Evolutionary conservation across 2,797 vertebrate species (phyloP).

Genomic region (Manis javanica): DNA sequence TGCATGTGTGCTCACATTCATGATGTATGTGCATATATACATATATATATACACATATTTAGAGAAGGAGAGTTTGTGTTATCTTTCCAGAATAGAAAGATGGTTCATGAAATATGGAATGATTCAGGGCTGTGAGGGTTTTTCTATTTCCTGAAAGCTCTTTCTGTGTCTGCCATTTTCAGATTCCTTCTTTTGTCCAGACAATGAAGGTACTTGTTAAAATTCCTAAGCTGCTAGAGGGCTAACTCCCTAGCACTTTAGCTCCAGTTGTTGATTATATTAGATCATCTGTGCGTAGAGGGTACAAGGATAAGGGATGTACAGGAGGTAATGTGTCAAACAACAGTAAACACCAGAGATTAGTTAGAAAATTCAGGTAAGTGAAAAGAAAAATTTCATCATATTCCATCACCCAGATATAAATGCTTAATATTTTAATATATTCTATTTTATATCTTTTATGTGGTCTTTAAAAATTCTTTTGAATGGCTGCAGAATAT

Average conservation of each 20-base stretch:
- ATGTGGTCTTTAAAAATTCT: not conserved
- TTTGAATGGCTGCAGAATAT: constrained; percentile 29
- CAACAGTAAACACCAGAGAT: constrained; percentile 11
- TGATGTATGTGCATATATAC: not conserved
- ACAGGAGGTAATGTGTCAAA: not conserved
- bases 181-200: not conserved
- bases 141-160: not conserved
- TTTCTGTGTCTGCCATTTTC: not conserved
- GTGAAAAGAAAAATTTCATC: constrained; percentile 1
- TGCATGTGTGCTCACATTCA: not conserved
- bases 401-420: not conserved
- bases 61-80: not conserved
- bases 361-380: constrained; percentile 10
- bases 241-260: not conserved
- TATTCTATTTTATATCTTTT: not conserved
- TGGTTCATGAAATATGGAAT: not conserved
- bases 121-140: not conserved
- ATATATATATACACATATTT: not conserved
- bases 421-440: constrained; percentile 32
- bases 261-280: not conserved
- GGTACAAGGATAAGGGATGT: not conserved
- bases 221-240: not conserved
- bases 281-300: not conserved
- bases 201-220: not conserved
- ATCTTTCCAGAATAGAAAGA: not conserved